phyloP scores from a whole-genome alignment of 2,797 vertebrate genomes.

The Rhynchotus rufescens region DNA sequence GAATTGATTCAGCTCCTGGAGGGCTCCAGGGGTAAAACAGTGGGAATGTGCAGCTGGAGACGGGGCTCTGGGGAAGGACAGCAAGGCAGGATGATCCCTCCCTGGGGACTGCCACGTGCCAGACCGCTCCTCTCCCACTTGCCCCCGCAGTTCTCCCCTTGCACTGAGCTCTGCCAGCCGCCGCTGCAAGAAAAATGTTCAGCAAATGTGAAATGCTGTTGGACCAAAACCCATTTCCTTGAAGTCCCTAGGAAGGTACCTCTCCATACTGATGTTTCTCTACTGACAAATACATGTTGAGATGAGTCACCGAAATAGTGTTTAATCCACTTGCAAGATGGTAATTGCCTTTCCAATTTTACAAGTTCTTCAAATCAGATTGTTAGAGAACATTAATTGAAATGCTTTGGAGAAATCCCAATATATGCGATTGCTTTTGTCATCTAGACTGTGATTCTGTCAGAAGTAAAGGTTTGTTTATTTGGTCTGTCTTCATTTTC shows the following conservation, averaged over 20 bases:
- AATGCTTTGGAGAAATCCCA: conserved; percentile 26
- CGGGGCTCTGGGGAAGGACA: background rate
- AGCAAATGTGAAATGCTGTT: background rate
- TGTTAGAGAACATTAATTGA: conserved; percentile 55
- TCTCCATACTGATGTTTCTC: background rate
- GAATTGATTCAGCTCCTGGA: no score
- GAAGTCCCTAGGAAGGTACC: background rate
- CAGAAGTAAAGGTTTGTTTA: conserved; percentile 11
- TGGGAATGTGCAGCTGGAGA: background rate
- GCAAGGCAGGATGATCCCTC: background rate
- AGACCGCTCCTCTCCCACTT: background rate
- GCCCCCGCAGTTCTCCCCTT: no score
- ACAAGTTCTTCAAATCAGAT: conserved; percentile 36
- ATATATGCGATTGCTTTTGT: conserved; percentile 23
- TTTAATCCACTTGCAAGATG: conserved; percentile 43
- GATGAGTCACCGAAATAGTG: conserved; percentile 45
- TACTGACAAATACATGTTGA: background rate
- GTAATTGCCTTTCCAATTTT: conserved; percentile 14
- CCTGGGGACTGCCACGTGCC: background rate
- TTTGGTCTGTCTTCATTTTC: background rate
- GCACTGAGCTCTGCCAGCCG: background rate
- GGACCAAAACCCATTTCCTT: background rate
- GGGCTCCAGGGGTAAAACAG: background rate
- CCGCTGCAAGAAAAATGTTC: background rate
- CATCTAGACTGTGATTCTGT: conserved; percentile 14